Conservation (phyloP, 2,888 invertebrate genomes). For the Drosophila longiperda region DNA sequence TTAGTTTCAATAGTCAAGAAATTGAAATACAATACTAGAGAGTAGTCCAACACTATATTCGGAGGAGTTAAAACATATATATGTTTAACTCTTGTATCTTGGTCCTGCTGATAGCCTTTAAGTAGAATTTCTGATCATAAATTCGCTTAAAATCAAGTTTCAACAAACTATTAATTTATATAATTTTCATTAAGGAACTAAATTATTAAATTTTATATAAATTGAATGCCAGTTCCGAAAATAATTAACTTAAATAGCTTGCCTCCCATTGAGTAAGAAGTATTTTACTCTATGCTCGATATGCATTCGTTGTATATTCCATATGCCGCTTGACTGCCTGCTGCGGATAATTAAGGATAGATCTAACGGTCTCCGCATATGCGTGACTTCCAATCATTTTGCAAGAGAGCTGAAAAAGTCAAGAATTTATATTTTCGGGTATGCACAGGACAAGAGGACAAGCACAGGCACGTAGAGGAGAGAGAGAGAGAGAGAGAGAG, state of each 20-base stretch:
- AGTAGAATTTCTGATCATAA: not conserved
- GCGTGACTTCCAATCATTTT: slow-evolving; percentile 70
- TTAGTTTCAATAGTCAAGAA: not conserved
- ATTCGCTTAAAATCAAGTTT: not conserved
- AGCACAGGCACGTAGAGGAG: not conserved
- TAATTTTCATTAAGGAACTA: not conserved
- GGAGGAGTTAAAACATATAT: not conserved
- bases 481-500: slow-evolving; percentile 1
- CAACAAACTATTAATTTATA: not conserved
- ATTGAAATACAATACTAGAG: not conserved
- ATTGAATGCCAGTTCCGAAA: not conserved
- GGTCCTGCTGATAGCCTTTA: not conserved
- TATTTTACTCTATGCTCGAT: not conserved
- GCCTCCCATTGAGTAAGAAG: not conserved
- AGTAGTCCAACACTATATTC: not conserved
- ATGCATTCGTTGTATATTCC: not conserved
- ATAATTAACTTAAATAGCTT: not conserved
- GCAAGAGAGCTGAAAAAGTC: slow-evolving; percentile 49
- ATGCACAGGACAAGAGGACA: slow-evolving; percentile 49
- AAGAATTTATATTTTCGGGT: slow-evolving; percentile 65
- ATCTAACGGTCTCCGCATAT: slow-evolving; percentile 60
- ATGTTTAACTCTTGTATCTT: not conserved
- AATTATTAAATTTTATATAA: not conserved
- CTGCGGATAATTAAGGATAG: slow-evolving; percentile 66
- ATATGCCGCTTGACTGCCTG: slow-evolving; percentile 5